Conservation (phyloP, 2,113 vertebrate genomes). For the Aythya baeri region DNA sequence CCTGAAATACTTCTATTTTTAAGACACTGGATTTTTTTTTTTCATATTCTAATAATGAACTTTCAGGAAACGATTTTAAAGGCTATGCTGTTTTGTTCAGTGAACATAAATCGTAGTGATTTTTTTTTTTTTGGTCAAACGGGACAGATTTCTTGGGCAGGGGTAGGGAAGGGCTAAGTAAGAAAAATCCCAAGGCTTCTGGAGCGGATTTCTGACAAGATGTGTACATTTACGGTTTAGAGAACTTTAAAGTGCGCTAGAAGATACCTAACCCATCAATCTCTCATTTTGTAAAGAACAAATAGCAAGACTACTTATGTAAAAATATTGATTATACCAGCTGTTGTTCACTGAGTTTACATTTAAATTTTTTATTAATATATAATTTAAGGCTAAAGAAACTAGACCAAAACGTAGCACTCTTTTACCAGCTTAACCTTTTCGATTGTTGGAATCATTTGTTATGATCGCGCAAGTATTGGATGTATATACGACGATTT, state of each 20-base stretch:
- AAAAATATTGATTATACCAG: conserved; percentile 75
- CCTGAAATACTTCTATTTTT: conserved; percentile 71
- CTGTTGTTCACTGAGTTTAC: conserved; percentile 78
- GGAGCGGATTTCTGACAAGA: conserved; percentile 48
- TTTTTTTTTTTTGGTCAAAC: conserved; percentile 24
- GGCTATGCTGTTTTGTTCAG: conserved; percentile 62
- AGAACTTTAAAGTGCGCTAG: conserved; percentile 63
- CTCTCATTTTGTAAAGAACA: conserved; percentile 57
- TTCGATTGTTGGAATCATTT: conserved; percentile 73
- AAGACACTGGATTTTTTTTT: conserved; percentile 79
- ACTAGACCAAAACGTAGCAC: conserved; percentile 81
- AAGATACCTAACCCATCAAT: conserved; percentile 41
- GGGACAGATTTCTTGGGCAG: conserved; percentile 46
- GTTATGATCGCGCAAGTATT: conserved; percentile 65
- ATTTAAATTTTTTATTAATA: conserved; percentile 80
- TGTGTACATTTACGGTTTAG: conserved; percentile 60
- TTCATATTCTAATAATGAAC: conserved; percentile 59
- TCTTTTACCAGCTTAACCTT: conserved; percentile 80
- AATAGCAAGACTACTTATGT: conserved; percentile 78
- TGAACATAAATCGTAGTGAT: conserved; percentile 60
- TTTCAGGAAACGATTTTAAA: conserved; percentile 71
- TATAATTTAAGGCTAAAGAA: conserved; percentile 83
- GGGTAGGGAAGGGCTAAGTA: conserved; percentile 17
- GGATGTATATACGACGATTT: conserved; percentile 77
- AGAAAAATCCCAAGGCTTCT: conserved; percentile 50